Base-by-base conservation (phyloP, 1,140 invertebrate species). In the Eupristina koningsbergeri region DNA sequence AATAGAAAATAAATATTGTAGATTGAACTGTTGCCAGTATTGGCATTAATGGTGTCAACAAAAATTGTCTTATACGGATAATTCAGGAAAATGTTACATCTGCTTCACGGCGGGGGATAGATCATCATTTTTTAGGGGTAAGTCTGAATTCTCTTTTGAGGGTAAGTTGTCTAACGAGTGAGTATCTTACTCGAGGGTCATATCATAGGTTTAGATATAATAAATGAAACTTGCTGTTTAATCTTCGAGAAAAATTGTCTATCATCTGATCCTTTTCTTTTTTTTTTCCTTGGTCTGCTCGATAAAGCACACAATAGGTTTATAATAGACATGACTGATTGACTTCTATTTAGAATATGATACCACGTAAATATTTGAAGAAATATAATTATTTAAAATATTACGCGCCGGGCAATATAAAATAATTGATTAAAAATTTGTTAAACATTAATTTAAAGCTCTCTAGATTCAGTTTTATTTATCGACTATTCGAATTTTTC, bases 81-180 rank as follows among this genome's bases (percentile, higher is more conserved):
- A 83, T 83, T 39, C 26, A 73, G 84, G 83, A 86, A 86, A 85
- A 86, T 85, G 84, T 78, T 88, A 86, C 87, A 88, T 88, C 88
- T 88, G 86, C 87, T 87, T 86, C 87, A 73, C 88, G 45, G 83
- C 86, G 81, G 87, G 88, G 84, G 86, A 77, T 81, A 82, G 82
- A 86, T 84, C 81, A 86, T 87, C 84, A 88, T 89, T 88, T 89
- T 89, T 88, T 87, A 85, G 76, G 87, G 87, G 87, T 85, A 84
- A 85, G 36, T 83, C 71, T 80, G 31, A 74, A 50, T 26, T 47
- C 82, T 84, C 77, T 85, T 87, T 85, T 83, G 71, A 75, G 80
- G 85, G 87, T 80, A 67, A 81, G 83, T 77, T 84, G 53, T 73
- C 78, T 85, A 86, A 88, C 85, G 85, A 74, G 80, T 80, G 86